Base-by-base conservation (phyloP, 2,888 invertebrate genomes). In the Rugalucina vietnamica region DNA sequence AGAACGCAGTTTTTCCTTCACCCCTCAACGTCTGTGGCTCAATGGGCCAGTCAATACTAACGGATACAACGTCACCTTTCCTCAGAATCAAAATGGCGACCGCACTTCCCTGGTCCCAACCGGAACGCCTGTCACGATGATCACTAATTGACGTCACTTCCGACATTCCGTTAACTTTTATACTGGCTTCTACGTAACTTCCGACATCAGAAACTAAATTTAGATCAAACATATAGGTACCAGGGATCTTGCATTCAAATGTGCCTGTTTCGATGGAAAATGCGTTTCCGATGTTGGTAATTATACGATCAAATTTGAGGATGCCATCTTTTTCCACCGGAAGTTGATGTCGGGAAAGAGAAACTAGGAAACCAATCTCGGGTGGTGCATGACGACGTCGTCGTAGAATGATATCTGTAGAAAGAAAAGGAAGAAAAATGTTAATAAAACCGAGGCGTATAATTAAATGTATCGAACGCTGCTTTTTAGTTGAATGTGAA, bases 31-130 rank as follows among this genome's bases (percentile, higher is more conserved):
- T 65, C 34, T 65, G 65, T 32, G 27, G 3, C 32, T 65, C 18
- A 10, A 34, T 24, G 1, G 65, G 65, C 65, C 65, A 65, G 34
- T 65, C 34, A 34, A 65, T 65, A 18, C 34, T 65, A 8, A 65
- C 65, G 18, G 65, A 32, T 18, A 65, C 34, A 8, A 34, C 34
- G 21, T 65, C 65, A 3, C 34, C 34, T 18, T 18, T 24, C 18
- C 65, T 65, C 1, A 65, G 65, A 65, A 65, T 65, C 29, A 65
- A 65, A 18, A 65, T 65, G 65, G 65, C 65, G 34, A 10, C 65
- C 21, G 65, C 65, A n/a, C 65, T 65, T 34, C 65, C 65, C 21
- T 65, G 65, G 21, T 65, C 65, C 34, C 65, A 8, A 24, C 27
- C 60, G 29, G 60, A 24, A 34, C 14, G 10, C 18, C 8, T 10